These are phyloP conservation scores for Magallana angulata DNA, from an alignment of 1,140 invertebrate genomes.

Conservation along the genomic window DNA sequence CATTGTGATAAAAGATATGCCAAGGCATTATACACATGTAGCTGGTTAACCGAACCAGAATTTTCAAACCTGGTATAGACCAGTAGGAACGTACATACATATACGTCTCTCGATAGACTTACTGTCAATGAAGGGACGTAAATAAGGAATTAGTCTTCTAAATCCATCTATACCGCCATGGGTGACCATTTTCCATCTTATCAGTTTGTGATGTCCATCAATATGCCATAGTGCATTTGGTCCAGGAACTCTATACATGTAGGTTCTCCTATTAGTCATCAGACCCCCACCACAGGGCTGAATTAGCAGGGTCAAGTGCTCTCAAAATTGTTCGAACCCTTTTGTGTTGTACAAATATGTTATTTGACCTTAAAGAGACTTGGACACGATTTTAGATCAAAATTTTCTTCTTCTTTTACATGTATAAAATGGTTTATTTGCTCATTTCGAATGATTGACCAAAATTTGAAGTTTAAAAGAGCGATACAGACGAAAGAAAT, in stretches of 20 bases:
- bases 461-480: too few relatives aligned
- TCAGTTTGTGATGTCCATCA: not conserved
- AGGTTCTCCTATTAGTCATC: not conserved
- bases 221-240: not conserved
- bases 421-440: too few relatives aligned
- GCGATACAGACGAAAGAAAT: too few relatives aligned
- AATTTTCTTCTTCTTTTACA: too few relatives aligned
- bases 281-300: not conserved
- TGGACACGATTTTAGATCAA: too few relatives aligned
- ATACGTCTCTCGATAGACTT: too few relatives aligned
- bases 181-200: not conserved
- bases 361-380: not conserved
- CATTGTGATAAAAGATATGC: too few relatives aligned
- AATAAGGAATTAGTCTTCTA: not conserved
- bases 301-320: not conserved
- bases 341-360: not conserved
- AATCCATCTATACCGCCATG: not conserved
- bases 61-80: too few relatives aligned
- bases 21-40: too few relatives aligned
- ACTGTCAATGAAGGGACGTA: not conserved
- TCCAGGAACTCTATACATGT: not conserved
- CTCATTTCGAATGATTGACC: too few relatives aligned
- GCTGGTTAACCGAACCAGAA: too few relatives aligned
- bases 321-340: constrained; percentile 5
- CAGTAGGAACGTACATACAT: too few relatives aligned